Conservation (phyloP, 2,888 invertebrate species). For the Cremastinae sp. region DNA sequence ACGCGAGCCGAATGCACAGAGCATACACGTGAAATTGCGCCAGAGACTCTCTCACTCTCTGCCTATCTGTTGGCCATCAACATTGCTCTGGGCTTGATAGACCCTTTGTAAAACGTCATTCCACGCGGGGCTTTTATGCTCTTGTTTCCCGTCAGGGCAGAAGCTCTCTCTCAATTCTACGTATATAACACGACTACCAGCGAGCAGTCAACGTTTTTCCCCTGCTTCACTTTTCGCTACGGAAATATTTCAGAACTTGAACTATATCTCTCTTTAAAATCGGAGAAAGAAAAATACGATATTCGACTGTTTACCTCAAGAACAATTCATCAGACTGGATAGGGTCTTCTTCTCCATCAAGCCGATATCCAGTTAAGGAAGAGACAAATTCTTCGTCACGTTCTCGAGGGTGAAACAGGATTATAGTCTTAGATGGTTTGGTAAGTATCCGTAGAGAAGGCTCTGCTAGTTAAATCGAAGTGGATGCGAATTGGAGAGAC, state of each 20-base stretch:
- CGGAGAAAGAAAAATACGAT: slow-evolving; percentile 8
- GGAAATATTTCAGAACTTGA: background rate
- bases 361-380: slow-evolving; percentile 47
- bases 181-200: slow-evolving; percentile 25
- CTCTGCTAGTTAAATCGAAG: slow-evolving; percentile 39
- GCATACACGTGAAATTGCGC: slow-evolving; percentile 72
- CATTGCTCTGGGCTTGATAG: slow-evolving; percentile 77
- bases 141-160: slow-evolving; percentile 65
- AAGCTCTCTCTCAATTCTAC: slow-evolving; percentile 61
- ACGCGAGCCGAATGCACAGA: slow-evolving; percentile 66
- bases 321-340: slow-evolving; percentile 29
- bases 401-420: slow-evolving; percentile 58
- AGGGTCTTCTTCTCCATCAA: slow-evolving; percentile 41
- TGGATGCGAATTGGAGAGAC: slow-evolving; percentile 6
- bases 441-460: slow-evolving; percentile 48
- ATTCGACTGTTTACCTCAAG: background rate
- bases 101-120: slow-evolving; percentile 78
- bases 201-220: slow-evolving; percentile 44
- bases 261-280: background rate
- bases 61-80: slow-evolving; percentile 76
- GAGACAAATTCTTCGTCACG: slow-evolving; percentile 62
- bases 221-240: background rate
- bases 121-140: slow-evolving; percentile 73
- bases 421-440: slow-evolving; percentile 56
- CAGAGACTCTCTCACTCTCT: slow-evolving; percentile 62